These are phyloP conservation scores for Propithecus deckenii DNA, from an alignment of 2,797 vertebrate genomes.

Conservation along the genomic window DNA sequence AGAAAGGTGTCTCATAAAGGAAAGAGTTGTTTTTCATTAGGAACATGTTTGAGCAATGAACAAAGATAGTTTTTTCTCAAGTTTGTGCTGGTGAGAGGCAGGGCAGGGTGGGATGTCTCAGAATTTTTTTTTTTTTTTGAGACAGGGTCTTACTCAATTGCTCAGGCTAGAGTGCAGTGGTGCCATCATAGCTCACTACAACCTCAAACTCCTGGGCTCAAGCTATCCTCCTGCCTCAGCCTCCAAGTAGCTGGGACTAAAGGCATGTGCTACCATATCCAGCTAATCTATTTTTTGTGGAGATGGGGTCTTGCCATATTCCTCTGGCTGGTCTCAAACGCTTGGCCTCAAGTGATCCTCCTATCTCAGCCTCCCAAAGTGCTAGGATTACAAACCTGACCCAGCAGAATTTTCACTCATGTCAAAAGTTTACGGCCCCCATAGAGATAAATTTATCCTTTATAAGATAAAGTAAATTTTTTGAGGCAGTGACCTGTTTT, in stretches of 20 bases:
- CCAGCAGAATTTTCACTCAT: background rate
- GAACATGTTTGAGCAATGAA: background rate
- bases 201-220: background rate
- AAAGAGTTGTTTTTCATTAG: background rate
- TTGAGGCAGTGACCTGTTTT: background rate
- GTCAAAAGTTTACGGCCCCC: background rate
- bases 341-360: background rate
- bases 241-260: background rate
- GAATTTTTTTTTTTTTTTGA: background rate
- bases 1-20: background rate
- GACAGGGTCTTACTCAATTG: background rate
- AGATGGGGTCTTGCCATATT: background rate
- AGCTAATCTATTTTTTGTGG: background rate
- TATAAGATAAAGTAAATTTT: background rate
- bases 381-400: background rate
- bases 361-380: background rate
- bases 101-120: background rate
- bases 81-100: background rate
- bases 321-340: background rate
- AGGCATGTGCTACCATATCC: background rate
- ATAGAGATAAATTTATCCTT: background rate
- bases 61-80: background rate
- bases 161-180: background rate
- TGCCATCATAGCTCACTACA: background rate
- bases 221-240: background rate